Percentiles rank a stretch among this genome's conserved stretches.
Evolutionary conservation across 2,888 invertebrate species (phyloP).

Genomic region (Bursaphelenchus okinawaensis): DNA sequence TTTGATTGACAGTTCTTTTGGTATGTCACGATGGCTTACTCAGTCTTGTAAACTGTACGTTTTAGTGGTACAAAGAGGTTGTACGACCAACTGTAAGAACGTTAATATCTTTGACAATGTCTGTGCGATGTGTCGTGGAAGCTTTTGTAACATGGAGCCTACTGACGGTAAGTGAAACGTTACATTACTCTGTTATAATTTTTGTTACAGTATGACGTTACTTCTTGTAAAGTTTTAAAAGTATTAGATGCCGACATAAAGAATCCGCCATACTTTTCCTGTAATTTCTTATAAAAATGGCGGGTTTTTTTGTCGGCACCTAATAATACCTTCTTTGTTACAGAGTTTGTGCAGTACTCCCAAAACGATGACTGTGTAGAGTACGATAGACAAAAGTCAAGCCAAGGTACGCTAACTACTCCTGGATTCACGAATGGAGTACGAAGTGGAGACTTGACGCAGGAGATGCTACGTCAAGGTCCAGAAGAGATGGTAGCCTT

Average conservation of each 20-base stretch:
- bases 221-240: no score
- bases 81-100: not conserved
- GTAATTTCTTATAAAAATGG: no score
- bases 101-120: not conserved
- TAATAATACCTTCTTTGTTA: no score
- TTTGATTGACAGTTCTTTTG: no score
- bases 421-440: not conserved
- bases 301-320: no score
- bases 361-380: not conserved
- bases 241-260: no score
- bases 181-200: no score
- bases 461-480: not conserved
- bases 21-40: no score
- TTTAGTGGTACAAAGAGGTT: not conserved
- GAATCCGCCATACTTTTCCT: no score
- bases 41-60: no score
- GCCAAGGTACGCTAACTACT: not conserved
- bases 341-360: no score
- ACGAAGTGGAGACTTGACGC: not conserved
- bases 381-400: not conserved
- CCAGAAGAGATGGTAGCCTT: not conserved
- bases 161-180: not conserved
- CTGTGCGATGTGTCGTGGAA: not conserved
- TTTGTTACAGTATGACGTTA: no score
- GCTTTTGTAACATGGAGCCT: not conserved